Evolutionary conservation across 2,888 invertebrate species (phyloP).

Genomic region (Bugulina stolonifera): DNA sequence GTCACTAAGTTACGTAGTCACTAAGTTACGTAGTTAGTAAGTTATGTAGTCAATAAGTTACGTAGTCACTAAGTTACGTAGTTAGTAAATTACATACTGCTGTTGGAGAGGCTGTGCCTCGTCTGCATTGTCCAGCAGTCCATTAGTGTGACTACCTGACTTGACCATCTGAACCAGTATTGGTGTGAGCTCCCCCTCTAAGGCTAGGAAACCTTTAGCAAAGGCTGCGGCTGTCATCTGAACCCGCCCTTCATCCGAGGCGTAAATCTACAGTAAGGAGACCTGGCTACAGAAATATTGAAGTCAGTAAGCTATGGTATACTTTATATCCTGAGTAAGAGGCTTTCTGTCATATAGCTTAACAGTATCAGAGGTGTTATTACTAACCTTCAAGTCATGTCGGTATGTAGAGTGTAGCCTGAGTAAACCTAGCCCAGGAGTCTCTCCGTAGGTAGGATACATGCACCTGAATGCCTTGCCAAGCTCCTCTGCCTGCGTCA

Average conservation of each 20-base stretch:
- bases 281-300: not conserved
- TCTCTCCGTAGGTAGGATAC: slow-evolving; percentile 92
- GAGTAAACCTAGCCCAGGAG: slow-evolving; percentile 89
- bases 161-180: slow-evolving; percentile 99
- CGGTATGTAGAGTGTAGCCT: slow-evolving; percentile 95
- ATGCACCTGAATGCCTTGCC: slow-evolving; percentile 98
- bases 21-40: no score
- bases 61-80: no score
- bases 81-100: not conserved
- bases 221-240: slow-evolving; percentile 99
- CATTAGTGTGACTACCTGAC: slow-evolving; percentile 80
- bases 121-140: slow-evolving; percentile 90
- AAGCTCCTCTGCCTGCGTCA: slow-evolving; percentile 92
- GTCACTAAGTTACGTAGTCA: no score
- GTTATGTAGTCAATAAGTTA: no score
- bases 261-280: slow-evolving; percentile 67
- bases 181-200: slow-evolving; percentile 97
- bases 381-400: slow-evolving; percentile 75
- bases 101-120: slow-evolving; percentile 61
- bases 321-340: no score
- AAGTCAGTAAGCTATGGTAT: no score
- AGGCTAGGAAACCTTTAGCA: slow-evolving; percentile 90
- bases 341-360: no score
- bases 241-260: slow-evolving; percentile 96
- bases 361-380: not conserved